These are phyloP conservation scores for Nasonia longicornis DNA, from an alignment of 1,140 invertebrate genomes.

Conservation along the genomic window DNA sequence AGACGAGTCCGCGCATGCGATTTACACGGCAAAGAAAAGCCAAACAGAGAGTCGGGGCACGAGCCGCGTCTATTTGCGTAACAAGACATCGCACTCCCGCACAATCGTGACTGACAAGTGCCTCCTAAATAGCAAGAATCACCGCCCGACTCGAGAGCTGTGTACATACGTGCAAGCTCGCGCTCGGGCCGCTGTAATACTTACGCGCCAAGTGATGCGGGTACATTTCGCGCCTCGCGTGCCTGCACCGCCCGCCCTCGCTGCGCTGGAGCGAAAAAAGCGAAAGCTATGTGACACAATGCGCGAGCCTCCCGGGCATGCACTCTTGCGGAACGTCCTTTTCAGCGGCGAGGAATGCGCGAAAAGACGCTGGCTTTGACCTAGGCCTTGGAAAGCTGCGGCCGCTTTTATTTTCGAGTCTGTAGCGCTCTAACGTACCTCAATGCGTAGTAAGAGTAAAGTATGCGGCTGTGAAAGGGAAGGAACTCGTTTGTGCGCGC, in stretches of 20 bases:
- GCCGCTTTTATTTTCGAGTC: not conserved
- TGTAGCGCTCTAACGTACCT: not conserved
- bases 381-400: slow-evolving; percentile 8
- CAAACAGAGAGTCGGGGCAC: too few species aligned
- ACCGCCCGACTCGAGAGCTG: not conserved
- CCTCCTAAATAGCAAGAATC: not conserved
- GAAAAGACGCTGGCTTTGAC: not conserved
- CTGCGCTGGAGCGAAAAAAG: not conserved
- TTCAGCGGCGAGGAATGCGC: not conserved
- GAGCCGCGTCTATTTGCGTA: too few species aligned
- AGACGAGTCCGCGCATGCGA: too few species aligned
- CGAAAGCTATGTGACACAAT: not conserved
- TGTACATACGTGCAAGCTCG: too few species aligned
- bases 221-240: not conserved
- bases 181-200: too few species aligned
- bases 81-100: too few species aligned
- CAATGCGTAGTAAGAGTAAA: not conserved
- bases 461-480: not conserved
- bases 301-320: not conserved
- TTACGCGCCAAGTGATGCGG: too few species aligned
- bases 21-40: too few species aligned
- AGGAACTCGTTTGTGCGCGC: not conserved
- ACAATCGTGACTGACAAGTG: not conserved
- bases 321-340: not conserved
- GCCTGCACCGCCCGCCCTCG: too few species aligned